Base-by-base conservation (phyloP, 2,888 invertebrate species). In the Agonopterix heracliana region DNA sequence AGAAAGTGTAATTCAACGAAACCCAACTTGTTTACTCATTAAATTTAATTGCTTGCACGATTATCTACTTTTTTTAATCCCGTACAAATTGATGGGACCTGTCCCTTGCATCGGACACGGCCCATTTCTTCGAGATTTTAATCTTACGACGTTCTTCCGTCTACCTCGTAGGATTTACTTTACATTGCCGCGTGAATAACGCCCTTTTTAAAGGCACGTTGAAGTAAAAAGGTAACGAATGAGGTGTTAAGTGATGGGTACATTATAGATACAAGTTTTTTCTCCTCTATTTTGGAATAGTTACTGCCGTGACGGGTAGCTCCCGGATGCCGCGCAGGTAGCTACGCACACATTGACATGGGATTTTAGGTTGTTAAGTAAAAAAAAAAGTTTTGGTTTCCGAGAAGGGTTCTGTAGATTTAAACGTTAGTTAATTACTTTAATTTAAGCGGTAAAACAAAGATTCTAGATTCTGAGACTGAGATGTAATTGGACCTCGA, bases 241-340 rank as follows among this genome's bases (percentile, higher is more conserved):
- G 67, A 59, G 64, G 71, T 77, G 74, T 69, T 67, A 75, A 77
- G 66, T 71, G 70, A 69, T 75, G 66, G 67, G 58, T 63, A 50
- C 26, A 26, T 26, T 5, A n/a, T 61, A 58, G 46, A 55, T 54
- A 57, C 52, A 57, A 53, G 49, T 60, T 71, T 70, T 75, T 75
- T 78, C 68, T 59, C 60, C 11, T 73, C 67, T 78, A 69, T 80
- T 79, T 81, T 74, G 69, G 61, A 71, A 68, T 67, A 67, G 72
- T 72, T 73, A 70, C 71, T 69, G 69, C 66, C 73, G 69, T 71
- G 76, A 71, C 71, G 69, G 68, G 68, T 68, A 66, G 75, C 78
- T 75, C 73, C 80, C 80, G 79, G 80, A 78, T 81, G 71, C 75
- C 67, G 76, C 67, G 76, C 86, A 85, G 85, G 86, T 85, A 86